Evolutionary conservation across 2,888 invertebrate genomes (phyloP).

Genomic region (Hofmannophila pseudospretella): DNA sequence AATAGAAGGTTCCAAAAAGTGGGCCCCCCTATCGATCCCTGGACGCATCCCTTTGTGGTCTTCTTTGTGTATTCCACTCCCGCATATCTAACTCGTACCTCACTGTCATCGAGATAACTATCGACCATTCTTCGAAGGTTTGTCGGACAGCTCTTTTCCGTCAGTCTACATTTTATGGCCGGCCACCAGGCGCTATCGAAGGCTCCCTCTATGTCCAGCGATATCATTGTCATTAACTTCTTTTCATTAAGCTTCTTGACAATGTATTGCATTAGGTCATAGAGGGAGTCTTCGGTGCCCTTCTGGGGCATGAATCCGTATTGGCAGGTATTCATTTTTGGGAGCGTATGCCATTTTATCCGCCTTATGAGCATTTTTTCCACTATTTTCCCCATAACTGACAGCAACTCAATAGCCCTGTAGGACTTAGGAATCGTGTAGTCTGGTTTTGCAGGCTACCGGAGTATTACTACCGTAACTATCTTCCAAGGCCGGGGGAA

Average conservation of each 20-base stretch:
- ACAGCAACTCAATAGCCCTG: neutral
- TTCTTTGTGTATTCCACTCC: slow-evolving; percentile 2
- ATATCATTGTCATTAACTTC: neutral
- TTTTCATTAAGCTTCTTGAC: neutral
- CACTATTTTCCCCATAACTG: neutral
- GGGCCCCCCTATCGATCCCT: too few species aligned
- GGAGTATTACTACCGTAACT: neutral
- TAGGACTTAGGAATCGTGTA: neutral
- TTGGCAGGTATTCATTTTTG: neutral
- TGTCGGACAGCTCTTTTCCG: neutral
- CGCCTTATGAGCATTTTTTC: neutral
- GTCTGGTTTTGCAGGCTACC: neutral
- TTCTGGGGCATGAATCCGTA: slow-evolving; percentile 11
- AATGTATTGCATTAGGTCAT: neutral
- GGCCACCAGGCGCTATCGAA: neutral
- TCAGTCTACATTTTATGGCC: neutral
- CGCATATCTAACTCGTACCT: neutral
- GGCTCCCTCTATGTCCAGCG: slow-evolving; percentile 1
- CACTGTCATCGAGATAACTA: neutral
- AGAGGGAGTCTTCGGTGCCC: slow-evolving; percentile 9
- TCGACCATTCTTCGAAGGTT: neutral
- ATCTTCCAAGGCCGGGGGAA: neutral
- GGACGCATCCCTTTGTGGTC: too few species aligned
- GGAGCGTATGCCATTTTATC: neutral
- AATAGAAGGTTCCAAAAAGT: too few species aligned